Evolutionary conservation across 2,888 invertebrate genomes (phyloP), one percentile per base, ranked within the genome.

Genomic region (Myopa tessellatipennis): DNA sequence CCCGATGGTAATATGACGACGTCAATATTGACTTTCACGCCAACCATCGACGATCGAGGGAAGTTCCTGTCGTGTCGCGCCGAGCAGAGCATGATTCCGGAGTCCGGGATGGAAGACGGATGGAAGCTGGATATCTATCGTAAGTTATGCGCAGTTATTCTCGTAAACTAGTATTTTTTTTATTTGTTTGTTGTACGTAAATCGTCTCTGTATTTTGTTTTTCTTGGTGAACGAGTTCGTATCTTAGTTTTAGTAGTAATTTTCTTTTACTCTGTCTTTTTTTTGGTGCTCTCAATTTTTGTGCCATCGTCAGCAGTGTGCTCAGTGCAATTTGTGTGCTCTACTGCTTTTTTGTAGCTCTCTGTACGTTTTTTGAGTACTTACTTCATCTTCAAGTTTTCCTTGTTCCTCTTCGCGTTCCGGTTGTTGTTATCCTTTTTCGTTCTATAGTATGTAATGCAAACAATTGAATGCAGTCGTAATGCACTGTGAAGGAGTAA

Each of bases 91-190:
- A 91, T 92, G 84, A 93, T 96, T 84, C 92, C 93, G 4, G 93
- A 94, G 85, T 93, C 94, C 63, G 92, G 93, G 60, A 91, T 95
- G 82, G 95, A 95, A 89, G 95, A 95, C 85, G 92, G 92, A 79
- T 95, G 95, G 95, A 93, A 93, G 87, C 91, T 96, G 84, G 93
- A 94, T 89, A 94, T 96, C 84, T 93, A 95, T 87, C 96, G 96
- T 96, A 90, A 95, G 96, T 93, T 81, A 81, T 79, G 76, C 69
- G 18, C 45, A 68, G 45, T n/a, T n/a, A 4, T 45, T 45, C 14
- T 10, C 26, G 16, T 16, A 18, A 40, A 8, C n/a, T 45, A 68
- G 2, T 45, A 10, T 26, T 50, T 38, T 12, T 36, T 5, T n/a
- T 55, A 34, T 8, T 58, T 63, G 26, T 63, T 63, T 26, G 38